Evolutionary conservation across 1,140 invertebrate genomes (phyloP).

Genomic region (Trigoniulus corallinus): DNA sequence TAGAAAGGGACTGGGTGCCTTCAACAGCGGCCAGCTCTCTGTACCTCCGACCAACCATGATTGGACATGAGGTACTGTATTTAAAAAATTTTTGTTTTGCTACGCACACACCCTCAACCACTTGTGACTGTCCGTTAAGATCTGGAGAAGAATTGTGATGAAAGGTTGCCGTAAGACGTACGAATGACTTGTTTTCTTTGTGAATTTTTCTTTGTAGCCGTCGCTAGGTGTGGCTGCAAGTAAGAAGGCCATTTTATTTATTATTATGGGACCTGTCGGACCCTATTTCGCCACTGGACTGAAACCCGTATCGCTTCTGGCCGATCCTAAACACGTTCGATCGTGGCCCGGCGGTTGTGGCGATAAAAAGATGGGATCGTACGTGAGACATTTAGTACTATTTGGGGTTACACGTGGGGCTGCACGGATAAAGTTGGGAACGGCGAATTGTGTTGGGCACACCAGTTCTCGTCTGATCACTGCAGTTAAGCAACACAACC

Average conservation of each 20-base stretch:
- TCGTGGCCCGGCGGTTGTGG: constrained; percentile 95
- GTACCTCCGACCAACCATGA: constrained; percentile 90
- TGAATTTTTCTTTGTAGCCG: constrained; percentile 39
- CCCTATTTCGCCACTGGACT: constrained; percentile 63
- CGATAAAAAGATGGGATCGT: constrained; percentile 80
- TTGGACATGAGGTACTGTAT: constrained; percentile 96
- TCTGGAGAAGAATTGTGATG: constrained; percentile 1
- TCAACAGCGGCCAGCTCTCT: constrained; percentile 70
- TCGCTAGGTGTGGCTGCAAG: constrained; percentile 74
- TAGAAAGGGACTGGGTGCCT: constrained; percentile 97
- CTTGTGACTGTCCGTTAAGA: background rate
- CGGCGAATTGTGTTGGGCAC: too few species aligned
- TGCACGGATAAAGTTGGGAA: too few species aligned
- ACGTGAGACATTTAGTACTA: too few species aligned
- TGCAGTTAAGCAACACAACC: too few species aligned
- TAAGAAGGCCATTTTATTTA: constrained; percentile 70
- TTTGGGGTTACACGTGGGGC: too few species aligned
- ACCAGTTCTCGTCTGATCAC: too few species aligned
- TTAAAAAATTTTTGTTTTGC: too few species aligned
- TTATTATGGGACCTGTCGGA: constrained; percentile 82
- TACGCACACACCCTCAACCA: constrained; percentile 32
- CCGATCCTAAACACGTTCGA: constrained; percentile 61
- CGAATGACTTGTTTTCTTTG: background rate
- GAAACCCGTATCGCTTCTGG: constrained; percentile 59
- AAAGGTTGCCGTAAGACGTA: background rate